Evolutionary conservation across 2,113 vertebrate species (phyloP).

Genomic region (Myiagra hebetior): DNA sequence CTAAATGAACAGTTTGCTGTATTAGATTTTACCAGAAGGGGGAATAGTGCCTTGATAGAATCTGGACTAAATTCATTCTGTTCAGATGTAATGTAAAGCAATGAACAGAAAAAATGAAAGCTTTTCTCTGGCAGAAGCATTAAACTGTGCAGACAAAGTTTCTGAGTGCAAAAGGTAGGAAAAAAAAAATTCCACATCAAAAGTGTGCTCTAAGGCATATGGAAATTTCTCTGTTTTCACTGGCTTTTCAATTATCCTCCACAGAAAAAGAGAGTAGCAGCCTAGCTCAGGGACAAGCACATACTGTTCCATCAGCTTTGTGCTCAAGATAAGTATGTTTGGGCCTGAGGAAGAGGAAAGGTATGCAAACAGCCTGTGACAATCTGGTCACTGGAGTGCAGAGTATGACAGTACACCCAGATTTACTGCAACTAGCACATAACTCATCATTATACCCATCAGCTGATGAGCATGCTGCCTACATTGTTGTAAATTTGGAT

Average conservation of each 20-base stretch:
- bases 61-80: not conserved
- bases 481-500: conserved; percentile 19
- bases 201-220: not conserved
- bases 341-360: not conserved
- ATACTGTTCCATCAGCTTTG: not conserved
- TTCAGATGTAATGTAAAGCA: not conserved
- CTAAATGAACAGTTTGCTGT: not conserved
- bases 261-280: not conserved
- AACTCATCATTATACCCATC: conserved; percentile 1
- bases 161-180: not conserved
- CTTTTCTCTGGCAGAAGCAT: not conserved
- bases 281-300: not conserved
- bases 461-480: not conserved
- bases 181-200: not conserved
- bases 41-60: not conserved
- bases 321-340: not conserved
- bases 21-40: not conserved
- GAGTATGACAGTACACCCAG: not conserved
- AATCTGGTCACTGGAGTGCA: conserved; percentile 35
- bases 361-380: conserved; percentile 20
- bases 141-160: not conserved
- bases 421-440: not conserved
- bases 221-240: not conserved
- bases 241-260: not conserved
- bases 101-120: not conserved